Base-by-base conservation (phyloP, 2,797 vertebrate species). In the Melopsittacus undulatus region DNA sequence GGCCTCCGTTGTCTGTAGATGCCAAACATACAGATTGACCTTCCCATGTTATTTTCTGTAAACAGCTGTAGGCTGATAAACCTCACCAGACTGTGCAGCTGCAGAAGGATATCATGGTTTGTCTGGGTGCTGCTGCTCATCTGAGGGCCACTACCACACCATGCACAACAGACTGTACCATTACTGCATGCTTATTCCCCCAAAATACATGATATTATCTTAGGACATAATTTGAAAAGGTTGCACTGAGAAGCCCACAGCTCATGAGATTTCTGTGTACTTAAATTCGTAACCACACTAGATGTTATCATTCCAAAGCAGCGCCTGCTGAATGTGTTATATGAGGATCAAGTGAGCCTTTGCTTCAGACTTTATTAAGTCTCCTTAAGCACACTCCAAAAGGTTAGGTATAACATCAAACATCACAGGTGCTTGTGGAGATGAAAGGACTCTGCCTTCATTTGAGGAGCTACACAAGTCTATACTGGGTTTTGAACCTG, bases 391-490 rank as follows among this genome's bases (percentile, higher is more conserved):
- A 80, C 52, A 72, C 38, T 67, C 34, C 75, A 93, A 96, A 96
- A 96, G 74, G 64, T 94, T 90, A 95, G 72, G n/a, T 51, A 73
- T 75, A 83, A 78, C 45, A 89, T 91, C 79, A 94, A 96, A 95
- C 90, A 75, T 68, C 48, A 85, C 32, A 72, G 83, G 70, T 9
- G 4, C 79, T 83, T 84, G 59, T 46, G 68, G 75, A 89, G 68
- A 86, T 89, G 79, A 81, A 91, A 92, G 56, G 45, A 42, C 7
- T 81, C 70, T 76, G 67, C 40, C 68, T 84, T 91, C 17, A 0
- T 85, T 66, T 87, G 77, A 85, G 80, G 63, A 94, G 48, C 45
- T 56, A 19, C 4, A 8, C 32, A 46, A 30, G 45, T 94, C 75
- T 66, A 2, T 29, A 20, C 30, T 27, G 32, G n/a, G 12, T 42